Conservation (phyloP, 2,113 vertebrate genomes). For the Zosterops japonicus region DNA sequence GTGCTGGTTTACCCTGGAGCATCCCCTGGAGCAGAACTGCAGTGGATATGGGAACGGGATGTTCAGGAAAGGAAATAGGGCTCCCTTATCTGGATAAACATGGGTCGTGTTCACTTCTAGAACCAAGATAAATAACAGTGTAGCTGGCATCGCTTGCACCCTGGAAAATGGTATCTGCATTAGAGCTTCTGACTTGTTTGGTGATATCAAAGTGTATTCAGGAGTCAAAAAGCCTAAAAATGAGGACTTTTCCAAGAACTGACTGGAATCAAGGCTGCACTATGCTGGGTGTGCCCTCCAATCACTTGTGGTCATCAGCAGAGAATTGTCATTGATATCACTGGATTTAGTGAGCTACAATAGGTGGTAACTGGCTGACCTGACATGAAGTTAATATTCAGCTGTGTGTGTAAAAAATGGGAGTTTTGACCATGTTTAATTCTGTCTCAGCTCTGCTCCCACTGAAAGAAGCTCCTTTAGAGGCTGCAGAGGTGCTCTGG, state of each 20-base stretch:
- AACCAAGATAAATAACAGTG: neutral
- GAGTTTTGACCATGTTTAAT: neutral
- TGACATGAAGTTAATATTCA: constrained; percentile 9
- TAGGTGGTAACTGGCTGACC: neutral
- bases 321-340: neutral
- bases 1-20: rapidly evolving
- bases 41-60: neutral
- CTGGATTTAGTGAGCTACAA: neutral
- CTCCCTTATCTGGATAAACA: neutral
- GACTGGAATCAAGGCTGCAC: too few relatives aligned
- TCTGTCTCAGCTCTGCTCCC: neutral
- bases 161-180: neutral
- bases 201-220: neutral
- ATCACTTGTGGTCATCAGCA: neutral
- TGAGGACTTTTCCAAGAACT: neutral
- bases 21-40: neutral
- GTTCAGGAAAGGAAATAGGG: neutral
- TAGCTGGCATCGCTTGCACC: neutral
- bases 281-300: neutral
- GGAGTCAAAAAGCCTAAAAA: neutral
- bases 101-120: neutral
- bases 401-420: neutral
- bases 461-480: neutral
- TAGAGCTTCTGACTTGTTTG: neutral
- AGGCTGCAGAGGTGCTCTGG: neutral